These are phyloP conservation scores for Gobiocypris rarus DNA, from an alignment of 2,113 vertebrate species.

Conservation along the genomic window DNA sequence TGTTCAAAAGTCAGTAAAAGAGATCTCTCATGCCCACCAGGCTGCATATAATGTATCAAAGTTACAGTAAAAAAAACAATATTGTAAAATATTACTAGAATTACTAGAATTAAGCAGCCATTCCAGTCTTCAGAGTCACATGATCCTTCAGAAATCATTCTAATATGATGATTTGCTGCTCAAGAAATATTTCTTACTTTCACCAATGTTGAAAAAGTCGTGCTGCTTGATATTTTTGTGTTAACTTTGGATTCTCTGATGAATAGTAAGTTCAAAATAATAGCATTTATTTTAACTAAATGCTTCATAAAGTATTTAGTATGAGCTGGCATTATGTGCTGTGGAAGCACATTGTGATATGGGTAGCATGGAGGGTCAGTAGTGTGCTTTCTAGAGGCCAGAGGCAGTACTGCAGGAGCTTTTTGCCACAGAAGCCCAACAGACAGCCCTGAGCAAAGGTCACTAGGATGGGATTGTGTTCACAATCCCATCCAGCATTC, in stretches of 20 bases:
- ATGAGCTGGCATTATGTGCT: background rate
- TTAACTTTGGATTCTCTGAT: no score
- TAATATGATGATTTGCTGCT: no score
- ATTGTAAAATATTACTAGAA: background rate
- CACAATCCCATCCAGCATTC: constrained; percentile 69
- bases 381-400: constrained; percentile 60
- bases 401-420: constrained; percentile 55
- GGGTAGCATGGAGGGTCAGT: constrained; percentile 23
- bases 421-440: constrained; percentile 41
- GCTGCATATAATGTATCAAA: background rate
- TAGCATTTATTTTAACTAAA: no score
- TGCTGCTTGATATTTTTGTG: no score
- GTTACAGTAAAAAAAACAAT: background rate
- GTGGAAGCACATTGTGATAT: background rate
- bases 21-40: background rate
- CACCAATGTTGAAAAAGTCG: no score
- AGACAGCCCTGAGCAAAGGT: constrained; percentile 63
- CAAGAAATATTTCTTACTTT: no score
- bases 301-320: constrained; percentile 2
- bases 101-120: no score
- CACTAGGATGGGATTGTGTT: constrained; percentile 67
- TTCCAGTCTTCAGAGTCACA: no score
- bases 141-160: no score
- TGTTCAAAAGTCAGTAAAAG: background rate
- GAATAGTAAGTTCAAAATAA: no score